Evolutionary conservation across 2,113 vertebrate genomes (phyloP).

Genomic region (Chionodraco myersi): DNA sequence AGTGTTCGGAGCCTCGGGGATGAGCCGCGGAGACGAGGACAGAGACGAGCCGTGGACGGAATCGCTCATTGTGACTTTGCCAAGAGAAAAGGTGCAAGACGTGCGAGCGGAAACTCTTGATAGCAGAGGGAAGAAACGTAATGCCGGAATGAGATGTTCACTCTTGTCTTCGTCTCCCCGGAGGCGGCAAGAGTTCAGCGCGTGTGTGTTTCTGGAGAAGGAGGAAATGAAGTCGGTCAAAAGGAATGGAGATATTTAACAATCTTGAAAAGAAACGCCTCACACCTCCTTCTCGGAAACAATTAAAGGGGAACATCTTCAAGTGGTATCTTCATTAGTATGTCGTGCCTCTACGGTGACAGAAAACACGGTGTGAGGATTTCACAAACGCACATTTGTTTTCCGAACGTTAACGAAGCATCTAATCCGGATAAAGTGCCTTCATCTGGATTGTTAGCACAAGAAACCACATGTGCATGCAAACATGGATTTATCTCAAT

Average conservation of each 20-base stretch:
- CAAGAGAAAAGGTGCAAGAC: conserved; percentile 39
- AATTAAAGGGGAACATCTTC: no score
- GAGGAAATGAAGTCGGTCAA: conserved; percentile 9
- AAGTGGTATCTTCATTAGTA: no score
- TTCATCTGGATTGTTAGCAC: conserved; percentile 25
- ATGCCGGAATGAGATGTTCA: conserved; percentile 45
- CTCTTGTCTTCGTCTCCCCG: conserved; percentile 48
- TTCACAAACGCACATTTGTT: conserved; percentile 15
- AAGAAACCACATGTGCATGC: conserved; percentile 36
- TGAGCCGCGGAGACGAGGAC: conserved; percentile 63
- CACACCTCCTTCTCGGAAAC: no score
- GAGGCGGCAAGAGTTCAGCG: conserved; percentile 48
- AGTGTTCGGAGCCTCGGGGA: conserved; percentile 61
- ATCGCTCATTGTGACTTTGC: conserved; percentile 74
- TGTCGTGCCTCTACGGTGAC: no score
- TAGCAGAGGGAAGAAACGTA: conserved; percentile 16
- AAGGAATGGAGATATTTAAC: no score
- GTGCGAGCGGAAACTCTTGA: conserved; percentile 46
- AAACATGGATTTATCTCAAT: conserved; percentile 48
- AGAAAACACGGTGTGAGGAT: no score
- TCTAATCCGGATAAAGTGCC: conserved; percentile 13
- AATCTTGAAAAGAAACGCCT: no score
- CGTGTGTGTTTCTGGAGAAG: background rate
- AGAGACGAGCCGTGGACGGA: conserved; percentile 67
- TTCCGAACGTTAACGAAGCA: conserved; percentile 43